phyloP scores from a whole-genome alignment of 2,113 vertebrate genomes.

The Scophthalmus maximus region DNA sequence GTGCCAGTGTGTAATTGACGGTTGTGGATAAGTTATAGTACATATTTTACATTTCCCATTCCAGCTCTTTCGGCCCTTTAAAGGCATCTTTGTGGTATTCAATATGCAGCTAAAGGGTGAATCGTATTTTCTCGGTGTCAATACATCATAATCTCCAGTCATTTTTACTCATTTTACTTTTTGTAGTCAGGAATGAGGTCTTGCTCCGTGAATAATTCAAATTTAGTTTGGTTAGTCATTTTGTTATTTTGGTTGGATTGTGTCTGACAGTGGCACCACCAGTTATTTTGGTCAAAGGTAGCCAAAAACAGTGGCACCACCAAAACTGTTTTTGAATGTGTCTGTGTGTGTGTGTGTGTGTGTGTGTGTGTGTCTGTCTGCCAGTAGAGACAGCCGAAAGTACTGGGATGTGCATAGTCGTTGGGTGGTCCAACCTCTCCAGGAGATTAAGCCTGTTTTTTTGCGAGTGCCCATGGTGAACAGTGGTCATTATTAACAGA shows the following conservation, averaged over 20 bases:
- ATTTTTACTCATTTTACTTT: slow-evolving; percentile 12
- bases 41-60: slow-evolving; percentile 72
- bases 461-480: slow-evolving; percentile 50
- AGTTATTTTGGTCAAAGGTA: slow-evolving; percentile 69
- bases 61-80: slow-evolving; percentile 42
- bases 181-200: slow-evolving; percentile 22
- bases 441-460: slow-evolving; percentile 44
- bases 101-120: slow-evolving; percentile 13
- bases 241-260: slow-evolving; percentile 67
- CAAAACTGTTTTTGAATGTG: slow-evolving; percentile 60
- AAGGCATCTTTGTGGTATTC: slow-evolving; percentile 21
- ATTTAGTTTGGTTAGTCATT: slow-evolving; percentile 62
- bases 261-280: slow-evolving; percentile 58
- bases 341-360: slow-evolving; percentile 8
- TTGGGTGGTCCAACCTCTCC: slow-evolving; percentile 74
- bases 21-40: slow-evolving; percentile 75
- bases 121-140: slow-evolving; percentile 34
- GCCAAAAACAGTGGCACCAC: slow-evolving; percentile 64
- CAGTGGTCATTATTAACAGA: slow-evolving; percentile 76
- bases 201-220: slow-evolving; percentile 49
- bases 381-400: slow-evolving; percentile 66
- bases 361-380: slow-evolving; percentile 42
- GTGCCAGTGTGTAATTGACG: slow-evolving; percentile 74
- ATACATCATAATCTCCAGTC: slow-evolving; percentile 15
- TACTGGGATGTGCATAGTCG: slow-evolving; percentile 73